Percentiles rank a stretch among this genome's conserved stretches.
Conservation (phyloP, 2,113 vertebrate genomes). For the Antechinus flavipes region DNA sequence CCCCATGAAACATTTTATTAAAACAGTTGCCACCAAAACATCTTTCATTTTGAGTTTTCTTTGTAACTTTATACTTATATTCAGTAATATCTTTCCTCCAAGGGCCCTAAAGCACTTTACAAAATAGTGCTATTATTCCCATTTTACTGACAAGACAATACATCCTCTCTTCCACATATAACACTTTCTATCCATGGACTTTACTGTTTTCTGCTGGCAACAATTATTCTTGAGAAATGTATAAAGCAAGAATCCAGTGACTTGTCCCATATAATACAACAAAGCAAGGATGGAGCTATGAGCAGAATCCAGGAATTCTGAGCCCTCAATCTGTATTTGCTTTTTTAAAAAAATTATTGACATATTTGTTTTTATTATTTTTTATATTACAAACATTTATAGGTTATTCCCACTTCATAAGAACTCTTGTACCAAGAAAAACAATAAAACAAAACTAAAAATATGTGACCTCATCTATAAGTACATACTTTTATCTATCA, state of each 20-base stretch:
- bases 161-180: constrained; percentile 40
- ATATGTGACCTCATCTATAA: neutral
- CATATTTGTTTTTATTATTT: neutral
- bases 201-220: constrained; percentile 47
- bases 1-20: constrained; percentile 69
- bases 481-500: neutral
- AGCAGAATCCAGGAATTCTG: constrained; percentile 8
- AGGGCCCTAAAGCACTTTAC: constrained; percentile 71
- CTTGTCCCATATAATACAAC: constrained; percentile 30
- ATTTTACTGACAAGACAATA: constrained; percentile 58
- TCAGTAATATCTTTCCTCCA: constrained; percentile 58
- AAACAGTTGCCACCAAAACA: constrained; percentile 67
- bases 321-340: neutral
- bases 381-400: neutral
- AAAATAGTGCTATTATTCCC: constrained; percentile 67
- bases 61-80: constrained; percentile 66
- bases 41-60: constrained; percentile 73
- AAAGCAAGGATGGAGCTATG: constrained; percentile 51
- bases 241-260: neutral
- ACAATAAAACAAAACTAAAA: neutral
- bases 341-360: neutral
- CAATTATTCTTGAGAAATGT: constrained; percentile 52
- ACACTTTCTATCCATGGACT: constrained; percentile 41
- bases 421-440: neutral
- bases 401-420: neutral